Conservation (phyloP, 2,888 invertebrate species). For the Heliothis peltigera region DNA sequence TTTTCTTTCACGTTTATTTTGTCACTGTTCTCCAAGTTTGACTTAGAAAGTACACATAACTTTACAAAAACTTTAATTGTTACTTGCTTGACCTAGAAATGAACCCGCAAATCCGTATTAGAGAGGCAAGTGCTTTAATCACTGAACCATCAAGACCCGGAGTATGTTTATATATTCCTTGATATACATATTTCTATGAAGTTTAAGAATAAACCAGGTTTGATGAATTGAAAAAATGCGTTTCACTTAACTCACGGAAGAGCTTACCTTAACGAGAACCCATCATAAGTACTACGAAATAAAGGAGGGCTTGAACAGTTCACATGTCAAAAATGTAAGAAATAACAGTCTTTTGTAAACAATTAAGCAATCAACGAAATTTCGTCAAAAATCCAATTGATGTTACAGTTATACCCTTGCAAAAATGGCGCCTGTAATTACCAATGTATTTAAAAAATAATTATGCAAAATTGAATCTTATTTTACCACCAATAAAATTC, state of each 20-base stretch:
- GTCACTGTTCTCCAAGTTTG: too few species aligned
- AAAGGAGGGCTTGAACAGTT: conserved; percentile 46
- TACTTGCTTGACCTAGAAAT: too few species aligned
- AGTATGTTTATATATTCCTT: too few species aligned
- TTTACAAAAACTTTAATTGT: too few species aligned
- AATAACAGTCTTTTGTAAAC: conserved; percentile 76
- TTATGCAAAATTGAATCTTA: conserved; percentile 42
- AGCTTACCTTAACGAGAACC: conserved; percentile 45
- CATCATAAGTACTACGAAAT: conserved; percentile 51
- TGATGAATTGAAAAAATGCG: conserved; percentile 37
- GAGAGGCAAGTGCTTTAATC: too few species aligned
- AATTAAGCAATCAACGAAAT: conserved; percentile 86
- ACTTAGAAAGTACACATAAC: too few species aligned
- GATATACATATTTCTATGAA: too few species aligned
- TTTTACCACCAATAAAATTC: background rate
- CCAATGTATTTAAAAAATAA: conserved; percentile 31
- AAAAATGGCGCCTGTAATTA: conserved; percentile 76
- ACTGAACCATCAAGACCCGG: too few species aligned
- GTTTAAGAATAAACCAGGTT: conserved; percentile 7
- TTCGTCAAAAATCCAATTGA: conserved; percentile 77
- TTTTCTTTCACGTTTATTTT: too few species aligned
- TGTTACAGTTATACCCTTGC: conserved; percentile 81
- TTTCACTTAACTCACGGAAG: conserved; percentile 23
- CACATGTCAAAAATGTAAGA: conserved; percentile 75
- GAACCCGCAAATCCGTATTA: too few species aligned